Conservation (phyloP, 1,140 invertebrate species). For the Lycorma delicatula region DNA sequence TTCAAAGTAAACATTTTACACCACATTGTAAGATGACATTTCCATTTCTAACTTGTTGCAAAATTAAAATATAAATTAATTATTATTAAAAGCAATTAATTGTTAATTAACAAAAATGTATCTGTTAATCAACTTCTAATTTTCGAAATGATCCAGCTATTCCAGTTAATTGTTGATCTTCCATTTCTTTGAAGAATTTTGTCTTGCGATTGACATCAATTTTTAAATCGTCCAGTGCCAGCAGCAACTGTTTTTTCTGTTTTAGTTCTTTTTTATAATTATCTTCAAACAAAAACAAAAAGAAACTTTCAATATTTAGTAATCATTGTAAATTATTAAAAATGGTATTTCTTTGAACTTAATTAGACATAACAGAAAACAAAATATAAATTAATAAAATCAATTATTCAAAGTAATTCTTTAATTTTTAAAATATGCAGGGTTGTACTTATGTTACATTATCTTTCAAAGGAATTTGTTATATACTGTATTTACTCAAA, state of each 20-base stretch:
- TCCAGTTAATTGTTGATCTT: constrained; percentile 27
- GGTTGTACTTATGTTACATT: too few relatives aligned
- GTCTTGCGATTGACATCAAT: constrained; percentile 32
- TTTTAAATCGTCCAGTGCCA: constrained; percentile 38
- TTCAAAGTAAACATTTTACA: too few relatives aligned
- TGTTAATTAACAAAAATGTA: too few relatives aligned
- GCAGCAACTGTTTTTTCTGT: constrained; percentile 29
- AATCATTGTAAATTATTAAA: neutral
- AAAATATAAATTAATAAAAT: neutral
- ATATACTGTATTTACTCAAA: too few relatives aligned
- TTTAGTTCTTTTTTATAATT: constrained; percentile 36
- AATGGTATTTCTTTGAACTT: neutral
- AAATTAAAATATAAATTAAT: too few relatives aligned
- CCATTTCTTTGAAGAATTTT: constrained; percentile 29
- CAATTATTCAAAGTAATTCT: neutral
- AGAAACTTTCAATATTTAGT: neutral
- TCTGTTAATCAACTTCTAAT: constrained; percentile 33
- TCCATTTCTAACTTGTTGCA: too few relatives aligned
- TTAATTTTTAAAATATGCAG: too few relatives aligned
- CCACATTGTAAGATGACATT: too few relatives aligned
- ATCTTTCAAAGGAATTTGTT: too few relatives aligned
- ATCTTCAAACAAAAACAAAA: constrained; percentile 28
- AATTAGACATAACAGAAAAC: neutral
- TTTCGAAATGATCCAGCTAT: constrained; percentile 32
- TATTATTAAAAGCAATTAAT: too few relatives aligned